phyloP scores from a whole-genome alignment of 2,113 vertebrate genomes.

The Sciurus niger region DNA sequence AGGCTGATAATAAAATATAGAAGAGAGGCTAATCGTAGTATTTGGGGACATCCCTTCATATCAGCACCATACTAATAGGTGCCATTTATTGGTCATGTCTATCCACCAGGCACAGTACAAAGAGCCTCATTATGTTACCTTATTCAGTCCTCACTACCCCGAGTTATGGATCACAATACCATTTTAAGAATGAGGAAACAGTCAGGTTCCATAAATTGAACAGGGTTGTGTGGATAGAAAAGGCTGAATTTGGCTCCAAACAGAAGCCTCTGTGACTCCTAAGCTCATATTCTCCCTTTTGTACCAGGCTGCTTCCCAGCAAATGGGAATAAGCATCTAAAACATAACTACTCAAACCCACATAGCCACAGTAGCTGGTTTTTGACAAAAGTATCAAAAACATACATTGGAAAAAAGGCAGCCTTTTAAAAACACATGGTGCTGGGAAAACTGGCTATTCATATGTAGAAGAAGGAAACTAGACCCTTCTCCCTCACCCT shows the following conservation, averaged over 20 bases:
- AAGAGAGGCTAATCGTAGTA: background rate
- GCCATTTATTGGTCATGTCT: background rate
- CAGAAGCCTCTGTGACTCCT: background rate
- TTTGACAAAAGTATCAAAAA: too few relatives aligned
- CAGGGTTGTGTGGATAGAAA: background rate
- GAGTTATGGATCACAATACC: background rate
- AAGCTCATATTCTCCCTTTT: background rate
- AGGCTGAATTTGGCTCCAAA: background rate
- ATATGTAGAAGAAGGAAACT: too few relatives aligned
- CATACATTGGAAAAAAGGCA: too few relatives aligned
- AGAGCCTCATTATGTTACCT: background rate
- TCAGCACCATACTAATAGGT: background rate
- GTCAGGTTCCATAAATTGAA: background rate
- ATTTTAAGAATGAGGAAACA: conserved; percentile 41
- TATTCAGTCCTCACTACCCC: background rate
- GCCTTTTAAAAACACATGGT: too few relatives aligned
- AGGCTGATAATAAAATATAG: background rate
- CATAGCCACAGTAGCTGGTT: too few relatives aligned
- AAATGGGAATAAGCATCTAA: background rate
- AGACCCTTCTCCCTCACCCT: too few relatives aligned
- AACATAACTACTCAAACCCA: background rate
- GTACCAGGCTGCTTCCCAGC: background rate
- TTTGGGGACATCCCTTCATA: background rate
- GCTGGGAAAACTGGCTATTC: too few relatives aligned
- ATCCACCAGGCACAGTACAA: background rate